These are phyloP conservation scores for Anoncus sp. DNA, from an alignment of 2,888 invertebrate species.

Conservation along the genomic window DNA sequence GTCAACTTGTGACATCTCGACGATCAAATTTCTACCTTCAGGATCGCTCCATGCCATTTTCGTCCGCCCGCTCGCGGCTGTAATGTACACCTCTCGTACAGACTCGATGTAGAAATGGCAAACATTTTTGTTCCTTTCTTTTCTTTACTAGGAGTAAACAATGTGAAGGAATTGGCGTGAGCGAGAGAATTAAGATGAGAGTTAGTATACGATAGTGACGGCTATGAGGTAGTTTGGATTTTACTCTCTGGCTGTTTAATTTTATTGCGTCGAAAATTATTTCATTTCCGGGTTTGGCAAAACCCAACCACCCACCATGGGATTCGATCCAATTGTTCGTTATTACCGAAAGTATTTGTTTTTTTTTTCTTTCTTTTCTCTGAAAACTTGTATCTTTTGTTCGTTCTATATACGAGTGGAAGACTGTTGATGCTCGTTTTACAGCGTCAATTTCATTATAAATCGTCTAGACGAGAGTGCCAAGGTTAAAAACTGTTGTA, in stretches of 20 bases:
- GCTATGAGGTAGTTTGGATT: neutral
- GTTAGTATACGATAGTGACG: conserved; percentile 6
- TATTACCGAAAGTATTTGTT: neutral
- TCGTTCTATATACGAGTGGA: neutral
- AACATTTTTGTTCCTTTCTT: conserved; percentile 1
- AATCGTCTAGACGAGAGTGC: conserved; percentile 4
- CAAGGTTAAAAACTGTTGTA: neutral
- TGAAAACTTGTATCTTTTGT: neutral
- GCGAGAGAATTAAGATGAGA: conserved; percentile 40
- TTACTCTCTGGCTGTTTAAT: neutral
- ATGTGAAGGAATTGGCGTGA: neutral
- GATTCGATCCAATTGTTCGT: conserved; percentile 4
- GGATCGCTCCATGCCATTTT: neutral
- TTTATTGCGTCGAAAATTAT: conserved; percentile 21
- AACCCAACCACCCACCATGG: conserved; percentile 31
- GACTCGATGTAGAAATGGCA: conserved; percentile 12
- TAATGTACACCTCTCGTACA: conserved; percentile 26
- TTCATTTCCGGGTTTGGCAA: conserved; percentile 46
- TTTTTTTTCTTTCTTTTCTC: too few relatives aligned
- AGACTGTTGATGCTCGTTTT: neutral
- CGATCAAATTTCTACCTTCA: conserved; percentile 34
- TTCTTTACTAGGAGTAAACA: neutral
- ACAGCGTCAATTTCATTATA: neutral
- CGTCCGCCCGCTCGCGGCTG: conserved; percentile 5
- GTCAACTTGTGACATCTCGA: neutral